Conservation (phyloP, 1,140 invertebrate genomes). For the Atta colombica region DNA sequence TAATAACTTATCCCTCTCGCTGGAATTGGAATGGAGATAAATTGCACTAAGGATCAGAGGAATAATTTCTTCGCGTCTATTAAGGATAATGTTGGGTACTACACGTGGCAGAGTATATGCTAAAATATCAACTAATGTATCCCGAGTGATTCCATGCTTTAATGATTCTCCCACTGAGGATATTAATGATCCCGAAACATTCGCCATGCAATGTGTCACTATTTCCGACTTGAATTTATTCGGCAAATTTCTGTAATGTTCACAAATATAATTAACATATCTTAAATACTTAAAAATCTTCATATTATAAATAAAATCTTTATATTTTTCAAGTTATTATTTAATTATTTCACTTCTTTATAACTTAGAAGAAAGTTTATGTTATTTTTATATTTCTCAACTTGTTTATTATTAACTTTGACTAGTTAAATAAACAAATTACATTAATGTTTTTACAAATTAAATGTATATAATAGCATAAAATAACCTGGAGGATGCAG, state of each 20-base stretch:
- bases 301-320: background rate
- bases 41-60: conserved; percentile 90
- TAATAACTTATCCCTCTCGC: conserved; percentile 89
- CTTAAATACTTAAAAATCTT: background rate
- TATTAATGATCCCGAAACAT: conserved; percentile 77
- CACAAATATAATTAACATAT: conserved; percentile 16
- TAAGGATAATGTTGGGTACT: conserved; percentile 90
- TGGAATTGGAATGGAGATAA: conserved; percentile 88
- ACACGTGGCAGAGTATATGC: conserved; percentile 88
- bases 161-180: conserved; percentile 84
- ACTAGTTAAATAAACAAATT: conserved; percentile 9
- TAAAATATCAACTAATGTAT: conserved; percentile 85
- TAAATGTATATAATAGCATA: conserved; percentile 24
- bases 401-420: background rate
- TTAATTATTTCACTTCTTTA: background rate
- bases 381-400: conserved; percentile 9
- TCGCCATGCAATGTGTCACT: conserved; percentile 83
- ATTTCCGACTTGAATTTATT: conserved; percentile 87
- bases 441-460: background rate
- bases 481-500: conserved; percentile 76
- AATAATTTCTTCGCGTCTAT: conserved; percentile 92
- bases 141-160: conserved; percentile 81
- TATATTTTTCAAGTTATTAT: background rate
- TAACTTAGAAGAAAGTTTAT: background rate
- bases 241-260: conserved; percentile 84